phyloP scores from a whole-genome alignment of 2,888 invertebrate species.

The Petrolisthes manimaculis region DNA sequence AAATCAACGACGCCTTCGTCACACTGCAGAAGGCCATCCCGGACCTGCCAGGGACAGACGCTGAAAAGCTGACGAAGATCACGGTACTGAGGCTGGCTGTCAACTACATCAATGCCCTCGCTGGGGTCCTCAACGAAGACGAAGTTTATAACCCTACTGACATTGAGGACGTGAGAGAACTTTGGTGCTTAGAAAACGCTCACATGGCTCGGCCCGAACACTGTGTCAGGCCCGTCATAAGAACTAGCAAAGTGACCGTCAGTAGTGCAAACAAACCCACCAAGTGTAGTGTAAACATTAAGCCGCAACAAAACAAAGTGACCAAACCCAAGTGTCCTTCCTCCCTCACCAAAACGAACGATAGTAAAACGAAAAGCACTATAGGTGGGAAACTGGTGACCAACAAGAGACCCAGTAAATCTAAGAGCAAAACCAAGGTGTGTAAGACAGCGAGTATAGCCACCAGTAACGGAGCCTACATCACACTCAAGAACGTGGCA shows the following conservation, averaged over 20 bases:
- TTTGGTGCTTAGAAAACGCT: constrained; percentile 64
- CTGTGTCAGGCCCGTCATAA: constrained; percentile 58
- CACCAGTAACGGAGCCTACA: constrained; percentile 64
- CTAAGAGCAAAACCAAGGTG: constrained; percentile 57
- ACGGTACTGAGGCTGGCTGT: constrained; percentile 88
- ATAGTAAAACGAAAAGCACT: constrained; percentile 46
- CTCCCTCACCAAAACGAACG: constrained; percentile 26
- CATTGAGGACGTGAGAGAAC: constrained; percentile 61
- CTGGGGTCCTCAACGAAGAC: constrained; percentile 74
- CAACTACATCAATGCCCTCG: constrained; percentile 85
- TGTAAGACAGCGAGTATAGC: constrained; percentile 64
- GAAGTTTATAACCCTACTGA: constrained; percentile 35
- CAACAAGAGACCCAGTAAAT: constrained; percentile 52
- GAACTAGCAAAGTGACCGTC: constrained; percentile 35
- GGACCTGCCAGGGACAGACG: constrained; percentile 67
- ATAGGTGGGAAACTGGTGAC: constrained; percentile 43
- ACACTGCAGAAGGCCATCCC: constrained; percentile 84
- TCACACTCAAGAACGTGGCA: constrained; percentile 63
- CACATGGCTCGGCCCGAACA: constrained; percentile 64
- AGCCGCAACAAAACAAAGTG: constrained; percentile 16
- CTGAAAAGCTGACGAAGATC: constrained; percentile 88
- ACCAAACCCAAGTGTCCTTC: constrained; percentile 36
- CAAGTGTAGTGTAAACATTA: not conserved
- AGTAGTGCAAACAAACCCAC: constrained; percentile 12
- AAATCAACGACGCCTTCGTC: constrained; percentile 91